phyloP scores from a whole-genome alignment of 2,888 invertebrate species.

The Norana najaformis region DNA sequence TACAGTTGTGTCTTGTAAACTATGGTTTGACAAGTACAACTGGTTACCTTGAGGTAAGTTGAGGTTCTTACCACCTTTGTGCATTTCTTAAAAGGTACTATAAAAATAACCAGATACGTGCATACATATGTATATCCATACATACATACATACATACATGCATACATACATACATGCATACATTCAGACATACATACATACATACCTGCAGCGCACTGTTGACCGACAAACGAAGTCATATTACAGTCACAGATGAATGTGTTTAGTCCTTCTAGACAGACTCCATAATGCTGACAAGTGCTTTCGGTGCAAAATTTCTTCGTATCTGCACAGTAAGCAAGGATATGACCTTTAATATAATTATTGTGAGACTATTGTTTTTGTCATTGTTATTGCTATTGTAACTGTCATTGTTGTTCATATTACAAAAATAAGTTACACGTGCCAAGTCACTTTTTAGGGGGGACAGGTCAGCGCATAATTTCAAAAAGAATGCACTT shows the following conservation, averaged over 20 bases:
- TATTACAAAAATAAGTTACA: too few species aligned
- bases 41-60: too few species aligned
- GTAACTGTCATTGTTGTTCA: too few species aligned
- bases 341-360: neutral
- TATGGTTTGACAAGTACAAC: too few species aligned
- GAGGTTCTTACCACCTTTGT: too few species aligned
- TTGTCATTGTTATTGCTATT: neutral
- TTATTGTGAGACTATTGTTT: neutral
- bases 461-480: neutral
- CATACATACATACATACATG: neutral
- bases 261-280: slow-evolving; percentile 46
- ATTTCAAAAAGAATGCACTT: neutral
- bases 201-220: slow-evolving; percentile 52
- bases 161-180: neutral
- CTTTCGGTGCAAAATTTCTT: slow-evolving; percentile 43
- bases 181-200: neutral
- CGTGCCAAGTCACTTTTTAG: neutral
- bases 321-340: slow-evolving; percentile 27
- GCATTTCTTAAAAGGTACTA: too few species aligned
- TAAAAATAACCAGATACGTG: too few species aligned
- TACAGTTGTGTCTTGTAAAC: too few species aligned
- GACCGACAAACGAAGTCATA: slow-evolving; percentile 53
- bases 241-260: slow-evolving; percentile 54
- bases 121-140: too few species aligned
- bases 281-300: slow-evolving; percentile 50